phyloP scores from a whole-genome alignment of 2,888 invertebrate species.

The Melipona beecheii region DNA sequence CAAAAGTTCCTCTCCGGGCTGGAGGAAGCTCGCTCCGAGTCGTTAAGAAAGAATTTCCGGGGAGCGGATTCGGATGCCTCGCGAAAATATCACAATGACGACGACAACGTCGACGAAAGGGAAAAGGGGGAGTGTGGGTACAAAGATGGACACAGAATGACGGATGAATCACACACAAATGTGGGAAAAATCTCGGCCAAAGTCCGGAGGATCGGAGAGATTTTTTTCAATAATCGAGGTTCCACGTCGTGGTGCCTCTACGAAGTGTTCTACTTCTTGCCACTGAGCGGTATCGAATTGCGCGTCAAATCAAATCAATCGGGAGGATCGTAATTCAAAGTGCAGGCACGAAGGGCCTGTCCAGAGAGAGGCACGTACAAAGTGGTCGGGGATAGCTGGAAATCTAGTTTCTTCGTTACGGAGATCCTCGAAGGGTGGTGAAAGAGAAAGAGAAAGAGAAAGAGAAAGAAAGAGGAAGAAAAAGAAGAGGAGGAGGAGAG shows the following conservation, averaged over 20 bases:
- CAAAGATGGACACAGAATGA: conserved; percentile 59
- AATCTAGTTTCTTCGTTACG: conserved; percentile 71
- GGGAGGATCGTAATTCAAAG: conserved; percentile 64
- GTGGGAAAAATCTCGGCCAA: not conserved
- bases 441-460: not conserved
- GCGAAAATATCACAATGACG: conserved; percentile 48
- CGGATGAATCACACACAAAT: conserved; percentile 61
- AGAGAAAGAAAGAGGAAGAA: not conserved
- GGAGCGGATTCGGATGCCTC: conserved; percentile 7
- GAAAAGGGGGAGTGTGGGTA: conserved; percentile 12
- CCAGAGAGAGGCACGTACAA: conserved; percentile 45
- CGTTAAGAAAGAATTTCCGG: conserved; percentile 62
- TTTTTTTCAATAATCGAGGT: conserved; percentile 45
- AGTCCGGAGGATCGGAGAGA: conserved; percentile 7
- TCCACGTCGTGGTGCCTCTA: conserved; percentile 10
- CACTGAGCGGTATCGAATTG: conserved; percentile 60
- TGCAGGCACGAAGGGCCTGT: conserved; percentile 43
- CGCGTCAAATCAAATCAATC: conserved; percentile 70
- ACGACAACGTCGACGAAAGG: conserved; percentile 27
- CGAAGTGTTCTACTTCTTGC: conserved; percentile 32
- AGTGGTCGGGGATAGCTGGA: conserved; percentile 42
- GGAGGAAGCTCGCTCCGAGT: conserved; percentile 33
- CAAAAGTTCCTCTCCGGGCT: conserved; percentile 40
- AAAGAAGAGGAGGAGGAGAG: not conserved
- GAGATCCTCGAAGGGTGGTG: not conserved